These are phyloP conservation scores for Crepidodera aurea DNA, from an alignment of 2,888 invertebrate species.

Conservation along the genomic window DNA sequence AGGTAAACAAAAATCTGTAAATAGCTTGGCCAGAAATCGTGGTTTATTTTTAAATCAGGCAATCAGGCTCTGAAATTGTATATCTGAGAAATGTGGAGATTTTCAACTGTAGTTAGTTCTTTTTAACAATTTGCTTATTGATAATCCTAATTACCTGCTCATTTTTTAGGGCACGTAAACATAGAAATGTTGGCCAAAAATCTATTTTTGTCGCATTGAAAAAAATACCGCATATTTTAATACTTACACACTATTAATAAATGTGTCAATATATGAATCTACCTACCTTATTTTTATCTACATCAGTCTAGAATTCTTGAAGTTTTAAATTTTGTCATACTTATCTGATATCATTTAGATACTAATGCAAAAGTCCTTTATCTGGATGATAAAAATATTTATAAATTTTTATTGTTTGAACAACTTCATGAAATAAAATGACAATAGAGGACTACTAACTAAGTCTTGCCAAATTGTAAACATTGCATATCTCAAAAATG, in stretches of 20 bases:
- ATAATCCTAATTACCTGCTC: background rate
- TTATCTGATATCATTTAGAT: background rate
- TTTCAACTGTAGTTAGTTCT: slow-evolving; percentile 9
- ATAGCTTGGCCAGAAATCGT: slow-evolving; percentile 39
- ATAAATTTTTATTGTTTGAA: background rate
- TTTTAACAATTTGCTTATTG: background rate
- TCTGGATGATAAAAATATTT: background rate
- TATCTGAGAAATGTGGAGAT: slow-evolving; percentile 18
- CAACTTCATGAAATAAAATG: too few species aligned
- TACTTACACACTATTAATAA: background rate
- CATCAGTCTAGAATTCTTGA: too few species aligned
- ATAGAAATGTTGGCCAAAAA: slow-evolving; percentile 8
- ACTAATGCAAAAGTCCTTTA: background rate
- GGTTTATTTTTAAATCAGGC: slow-evolving; percentile 39
- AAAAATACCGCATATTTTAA: background rate
- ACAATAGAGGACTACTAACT: too few species aligned
- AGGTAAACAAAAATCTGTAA: slow-evolving; percentile 44
- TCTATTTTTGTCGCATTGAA: background rate
- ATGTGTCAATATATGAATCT: background rate
- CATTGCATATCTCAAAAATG: too few species aligned
- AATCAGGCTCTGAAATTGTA: slow-evolving; percentile 24
- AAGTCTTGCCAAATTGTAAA: too few species aligned
- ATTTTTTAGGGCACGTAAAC: slow-evolving; percentile 8
- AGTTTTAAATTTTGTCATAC: too few species aligned
- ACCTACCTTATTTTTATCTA: too few species aligned